phyloP scores from a whole-genome alignment of 2,797 vertebrate species.

The Emys orbicularis region DNA sequence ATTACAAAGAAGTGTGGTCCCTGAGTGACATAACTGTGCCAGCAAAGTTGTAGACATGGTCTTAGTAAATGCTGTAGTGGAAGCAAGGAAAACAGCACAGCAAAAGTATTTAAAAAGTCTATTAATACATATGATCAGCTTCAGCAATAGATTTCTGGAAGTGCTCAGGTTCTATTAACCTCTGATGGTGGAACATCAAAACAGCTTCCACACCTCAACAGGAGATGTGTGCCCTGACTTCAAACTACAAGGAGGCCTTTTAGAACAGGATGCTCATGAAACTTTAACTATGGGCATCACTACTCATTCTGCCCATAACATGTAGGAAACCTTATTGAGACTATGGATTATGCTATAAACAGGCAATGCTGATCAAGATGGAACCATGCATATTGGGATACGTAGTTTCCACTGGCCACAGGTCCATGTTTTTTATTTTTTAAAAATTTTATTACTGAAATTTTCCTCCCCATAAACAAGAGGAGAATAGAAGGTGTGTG shows the following conservation, averaged over 20 bases:
- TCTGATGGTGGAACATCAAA: not conserved
- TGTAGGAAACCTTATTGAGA: not conserved
- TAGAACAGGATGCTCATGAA: not conserved
- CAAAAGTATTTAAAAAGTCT: not conserved
- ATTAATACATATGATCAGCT: not conserved
- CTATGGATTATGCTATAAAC: not conserved
- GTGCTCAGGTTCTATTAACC: not conserved
- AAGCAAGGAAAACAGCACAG: not conserved
- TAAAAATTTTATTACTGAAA: too few species aligned
- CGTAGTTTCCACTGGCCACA: not conserved
- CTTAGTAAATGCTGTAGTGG: not conserved
- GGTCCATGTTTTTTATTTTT: too few species aligned
- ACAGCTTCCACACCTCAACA: not conserved
- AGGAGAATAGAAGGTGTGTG: too few species aligned
- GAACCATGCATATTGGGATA: not conserved
- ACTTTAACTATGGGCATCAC: not conserved
- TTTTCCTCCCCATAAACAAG: not conserved
- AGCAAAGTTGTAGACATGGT: too few species aligned
- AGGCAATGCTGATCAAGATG: not conserved
- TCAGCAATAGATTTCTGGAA: not conserved
- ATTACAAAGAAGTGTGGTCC: too few species aligned
- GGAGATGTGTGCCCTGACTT: not conserved
- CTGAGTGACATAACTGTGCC: too few species aligned
- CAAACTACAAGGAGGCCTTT: not conserved
- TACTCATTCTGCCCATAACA: not conserved